Evolutionary conservation across 2,797 vertebrate species (phyloP), one percentile per base, ranked within the genome.

Genomic region (Phyllotis vaccarum): DNA sequence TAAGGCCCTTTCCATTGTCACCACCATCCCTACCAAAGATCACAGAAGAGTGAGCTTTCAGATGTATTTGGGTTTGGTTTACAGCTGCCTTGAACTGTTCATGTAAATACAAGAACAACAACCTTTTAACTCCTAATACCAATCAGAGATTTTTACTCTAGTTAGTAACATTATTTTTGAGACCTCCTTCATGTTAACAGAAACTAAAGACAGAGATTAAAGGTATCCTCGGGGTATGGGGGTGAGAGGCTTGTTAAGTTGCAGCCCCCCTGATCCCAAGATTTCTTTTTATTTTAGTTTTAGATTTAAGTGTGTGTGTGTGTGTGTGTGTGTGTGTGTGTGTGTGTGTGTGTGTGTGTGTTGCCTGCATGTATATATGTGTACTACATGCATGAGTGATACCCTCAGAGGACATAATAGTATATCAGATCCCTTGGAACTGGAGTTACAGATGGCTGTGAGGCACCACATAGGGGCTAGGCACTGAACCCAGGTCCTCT

Each of bases 241-340:
- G 70, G 58, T 31, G 64, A 22, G 78, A 54, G 58, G 58, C 27
- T 37, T 90, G 43, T 91, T 81, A 94, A 93, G 92, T 88, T 54
- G 54, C 24, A 62, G 60, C 78, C 16, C 43, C 6, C 29, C 31
- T n/a, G 7, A 52, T 6, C 62, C 31, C 19, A 68, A 68, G 12
- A 66, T 68, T 52, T 21, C 34, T 60, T 60, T 24, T 66, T 19
- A 34, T 31, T n/a, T 43, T 43, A 31, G 52, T 85, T 52, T 52
- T 52, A 78, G 0, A 85, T 49, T 85, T 66, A 66, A 34, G 27
- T 46, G 37, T 43, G 27, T 64, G 12, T 46, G 19, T 85, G n/a
- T 49, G 27, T 46, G 37, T 43, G 27, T 64, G 12, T 46, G 19
- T 85, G n/a, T 49, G 27, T 46, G 37, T 43, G 27, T 64, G 12